A percentile compares a stretch with the other conserved stretches of the same genome.
phyloP scores from a whole-genome alignment of 2,113 vertebrate genomes.

The Dryoscopus gambensis region DNA sequence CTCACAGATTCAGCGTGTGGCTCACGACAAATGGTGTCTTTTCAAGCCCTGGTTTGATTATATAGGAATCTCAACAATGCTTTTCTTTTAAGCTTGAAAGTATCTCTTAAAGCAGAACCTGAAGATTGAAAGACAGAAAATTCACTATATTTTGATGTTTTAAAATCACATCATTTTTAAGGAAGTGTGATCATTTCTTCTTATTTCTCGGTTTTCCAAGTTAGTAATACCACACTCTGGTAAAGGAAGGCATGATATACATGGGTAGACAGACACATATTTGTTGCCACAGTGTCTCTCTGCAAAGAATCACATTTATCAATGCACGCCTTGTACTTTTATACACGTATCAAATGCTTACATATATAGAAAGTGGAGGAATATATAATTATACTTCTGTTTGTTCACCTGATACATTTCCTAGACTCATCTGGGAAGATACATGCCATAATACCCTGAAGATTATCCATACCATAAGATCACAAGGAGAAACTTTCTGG shows the following conservation, averaged over 20 bases:
- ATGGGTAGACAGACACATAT: neutral
- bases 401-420: neutral
- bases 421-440: neutral
- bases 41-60: constrained; percentile 10
- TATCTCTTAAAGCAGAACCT: neutral
- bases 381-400: neutral
- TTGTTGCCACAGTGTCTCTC: neutral
- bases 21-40: constrained; percentile 12
- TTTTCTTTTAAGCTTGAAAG: neutral
- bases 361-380: neutral
- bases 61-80: neutral
- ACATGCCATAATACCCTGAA: neutral
- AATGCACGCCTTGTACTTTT: neutral
- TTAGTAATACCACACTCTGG: neutral
- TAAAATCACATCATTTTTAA: neutral
- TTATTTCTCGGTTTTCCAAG: neutral
- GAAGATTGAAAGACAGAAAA: neutral
- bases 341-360: neutral
- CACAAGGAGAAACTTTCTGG: neutral
- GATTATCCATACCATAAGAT: neutral
- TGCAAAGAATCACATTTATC: neutral
- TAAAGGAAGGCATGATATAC: neutral
- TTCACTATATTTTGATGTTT: neutral
- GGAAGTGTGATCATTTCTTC: neutral
- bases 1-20: neutral